Base-by-base conservation (phyloP, 1,140 invertebrate genomes). In the Temnothorax curvispinosus region DNA sequence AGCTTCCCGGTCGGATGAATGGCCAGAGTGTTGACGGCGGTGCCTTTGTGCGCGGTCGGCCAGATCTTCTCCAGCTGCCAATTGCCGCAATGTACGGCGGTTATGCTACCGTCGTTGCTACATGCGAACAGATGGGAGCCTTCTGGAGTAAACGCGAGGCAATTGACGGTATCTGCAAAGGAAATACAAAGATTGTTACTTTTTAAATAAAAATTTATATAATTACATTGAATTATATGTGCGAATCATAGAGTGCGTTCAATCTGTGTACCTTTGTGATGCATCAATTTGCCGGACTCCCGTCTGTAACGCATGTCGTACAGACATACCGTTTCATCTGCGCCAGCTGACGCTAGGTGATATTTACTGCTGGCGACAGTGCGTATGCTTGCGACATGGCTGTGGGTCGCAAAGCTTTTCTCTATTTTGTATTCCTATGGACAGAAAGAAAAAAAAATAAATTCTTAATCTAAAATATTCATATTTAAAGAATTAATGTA, bases 1-100 rank as follows among this genome's bases (percentile, higher is more conserved):
- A 99, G 91, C 95, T 99, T 99, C 7, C 98, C 98, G 91, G 97
- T 97, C 9, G 98, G 98, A 96, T 99, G 99, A 84, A 99, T 96
- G 85, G 97, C 96, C 77, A 98, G 94, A 62, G 96, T 96, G 71
- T 97, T 96, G 0, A 98, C 96, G 15, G 96, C 95, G 72, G 95
- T 95, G 81, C 96, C 96, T 94, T 97, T 97, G 93, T 98, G 97
- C 1, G 97, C 96, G 89, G 97, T 96, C 87, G 95, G 95, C 97
- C 97, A 98, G 64, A 97, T 96, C 90, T 98, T 98, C 92, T 98
- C 97, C 32, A 97, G 93, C 91, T 97, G 96, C 98, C 98, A 99
- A 92, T 97, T 98, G 1, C 97, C 97, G 69, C 97, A 97, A 88
- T 97, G 96, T 88, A 97, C 97, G 3, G 99, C 97, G 62, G 97